Percentiles rank a stretch among this genome's conserved stretches.
These are phyloP conservation scores for Sphenodon punctatus DNA, from an alignment of 2,797 vertebrate species.

Conservation along the genomic window DNA sequence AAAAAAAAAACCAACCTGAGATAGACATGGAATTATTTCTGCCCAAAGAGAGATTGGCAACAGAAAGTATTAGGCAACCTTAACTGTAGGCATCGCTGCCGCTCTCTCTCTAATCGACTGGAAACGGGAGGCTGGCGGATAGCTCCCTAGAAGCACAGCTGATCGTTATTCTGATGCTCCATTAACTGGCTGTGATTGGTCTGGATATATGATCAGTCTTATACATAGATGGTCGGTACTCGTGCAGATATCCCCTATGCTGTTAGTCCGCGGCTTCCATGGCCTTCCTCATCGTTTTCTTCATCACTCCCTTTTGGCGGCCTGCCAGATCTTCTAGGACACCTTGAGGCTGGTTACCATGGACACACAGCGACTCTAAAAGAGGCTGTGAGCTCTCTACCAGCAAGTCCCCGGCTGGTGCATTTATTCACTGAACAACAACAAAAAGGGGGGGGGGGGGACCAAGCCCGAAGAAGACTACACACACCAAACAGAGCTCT, in stretches of 20 bases:
- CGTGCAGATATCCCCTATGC: background rate
- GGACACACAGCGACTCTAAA: accelerated
- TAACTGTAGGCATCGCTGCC: too few species aligned
- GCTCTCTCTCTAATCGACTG: too few species aligned
- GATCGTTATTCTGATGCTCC: background rate
- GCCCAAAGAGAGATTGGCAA: too few species aligned
- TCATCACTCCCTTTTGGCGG: background rate
- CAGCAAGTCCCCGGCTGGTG: accelerated
- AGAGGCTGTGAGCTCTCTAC: background rate
- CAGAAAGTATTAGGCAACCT: too few species aligned
- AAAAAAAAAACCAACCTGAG: too few species aligned
- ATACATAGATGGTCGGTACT: too few species aligned
- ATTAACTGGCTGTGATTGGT: too few species aligned
- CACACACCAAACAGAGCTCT: too few species aligned
- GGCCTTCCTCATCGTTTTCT: accelerated
- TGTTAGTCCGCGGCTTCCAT: background rate
- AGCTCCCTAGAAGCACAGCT: background rate
- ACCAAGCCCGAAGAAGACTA: too few species aligned
- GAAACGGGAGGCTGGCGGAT: background rate
- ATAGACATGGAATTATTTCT: too few species aligned
- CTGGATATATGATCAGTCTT: too few species aligned
- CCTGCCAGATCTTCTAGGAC: background rate
- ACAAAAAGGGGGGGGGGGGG: too few species aligned
- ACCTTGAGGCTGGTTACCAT: accelerated
- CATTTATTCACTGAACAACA: background rate